Conservation (phyloP, 37 sponge, comb jelly and placozoan species). For the Crambe crambe region DNA sequence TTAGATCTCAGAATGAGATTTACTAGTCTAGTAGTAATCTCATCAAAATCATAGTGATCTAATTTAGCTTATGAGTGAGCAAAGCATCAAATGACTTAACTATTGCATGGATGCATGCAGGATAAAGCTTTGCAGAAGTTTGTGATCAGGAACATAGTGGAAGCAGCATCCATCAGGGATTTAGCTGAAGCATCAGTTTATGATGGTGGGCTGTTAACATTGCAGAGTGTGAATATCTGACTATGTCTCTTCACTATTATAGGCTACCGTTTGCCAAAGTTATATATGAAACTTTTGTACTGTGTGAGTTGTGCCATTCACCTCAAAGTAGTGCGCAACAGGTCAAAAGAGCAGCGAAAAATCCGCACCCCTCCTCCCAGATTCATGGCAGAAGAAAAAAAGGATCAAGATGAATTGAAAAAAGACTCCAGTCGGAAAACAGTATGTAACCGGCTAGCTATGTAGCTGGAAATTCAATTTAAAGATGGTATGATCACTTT, state of each 20-base stretch:
- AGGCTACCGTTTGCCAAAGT: constrained; percentile 81
- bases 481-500: too few relatives aligned
- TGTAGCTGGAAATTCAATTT: too few relatives aligned
- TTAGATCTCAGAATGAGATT: too few relatives aligned
- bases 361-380: constrained; percentile 92
- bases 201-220: constrained; percentile 48
- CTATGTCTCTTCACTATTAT: too few relatives aligned
- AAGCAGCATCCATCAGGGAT: constrained; percentile 97
- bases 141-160: constrained; percentile 96
- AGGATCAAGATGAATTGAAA: too few relatives aligned
- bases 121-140: constrained; percentile 99
- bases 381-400: constrained; percentile 45
- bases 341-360: constrained; percentile 82
- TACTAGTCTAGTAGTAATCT: too few relatives aligned
- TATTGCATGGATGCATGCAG: constrained; percentile 5
- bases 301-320: constrained; percentile 99
- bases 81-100: too few relatives aligned
- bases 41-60: too few relatives aligned
- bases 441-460: too few relatives aligned
- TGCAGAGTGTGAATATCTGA: neutral
- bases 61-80: too few relatives aligned
- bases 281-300: constrained; percentile 92
- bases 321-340: constrained; percentile 90
- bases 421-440: too few relatives aligned
- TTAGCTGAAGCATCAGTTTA: constrained; percentile 93